A percentile compares a stretch with the other conserved stretches of the same genome.
Conservation (phyloP, 92 coral and sea anemone genomes). For the Actinernus sp. region DNA sequence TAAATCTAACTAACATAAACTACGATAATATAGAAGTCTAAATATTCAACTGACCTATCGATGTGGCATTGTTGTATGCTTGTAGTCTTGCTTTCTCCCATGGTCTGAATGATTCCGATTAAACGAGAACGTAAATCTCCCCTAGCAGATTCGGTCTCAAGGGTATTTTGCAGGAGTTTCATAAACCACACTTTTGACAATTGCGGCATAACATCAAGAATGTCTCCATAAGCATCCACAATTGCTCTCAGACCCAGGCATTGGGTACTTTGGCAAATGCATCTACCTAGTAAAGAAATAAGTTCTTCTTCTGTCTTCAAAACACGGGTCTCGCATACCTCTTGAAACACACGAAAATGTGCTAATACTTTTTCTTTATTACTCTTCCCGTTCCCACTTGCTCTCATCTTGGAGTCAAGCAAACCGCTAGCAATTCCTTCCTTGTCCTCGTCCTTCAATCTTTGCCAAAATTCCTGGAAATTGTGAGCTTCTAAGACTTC, state of each 20-base stretch:
- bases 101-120: too few species aligned
- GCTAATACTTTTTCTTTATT: slow-evolving; percentile 1
- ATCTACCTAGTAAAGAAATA: slow-evolving; percentile 2
- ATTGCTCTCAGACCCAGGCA: slow-evolving; percentile 8
- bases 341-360: slow-evolving; percentile 8
- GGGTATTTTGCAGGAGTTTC: background rate
- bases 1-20: too few species aligned
- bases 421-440: background rate
- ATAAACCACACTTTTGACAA: slow-evolving; percentile 8
- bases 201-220: background rate
- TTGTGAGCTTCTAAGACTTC: background rate
- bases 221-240: slow-evolving; percentile 39
- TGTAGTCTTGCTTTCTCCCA: too few species aligned
- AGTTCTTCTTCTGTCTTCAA: slow-evolving; percentile 3
- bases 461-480: slow-evolving; percentile 14
- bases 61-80: too few species aligned
- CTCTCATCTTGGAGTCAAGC: background rate
- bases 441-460: background rate
- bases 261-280: slow-evolving; percentile 6
- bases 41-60: too few species aligned
- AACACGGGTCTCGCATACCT: slow-evolving; percentile 7
- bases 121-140: slow-evolving; percentile 7
- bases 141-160: slow-evolving; percentile 1
- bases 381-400: background rate
- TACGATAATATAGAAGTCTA: too few species aligned